Evolutionary conservation across 2,797 vertebrate species (phyloP), one percentile per base, ranked within the genome.

Genomic region (Acanthiza pusilla): DNA sequence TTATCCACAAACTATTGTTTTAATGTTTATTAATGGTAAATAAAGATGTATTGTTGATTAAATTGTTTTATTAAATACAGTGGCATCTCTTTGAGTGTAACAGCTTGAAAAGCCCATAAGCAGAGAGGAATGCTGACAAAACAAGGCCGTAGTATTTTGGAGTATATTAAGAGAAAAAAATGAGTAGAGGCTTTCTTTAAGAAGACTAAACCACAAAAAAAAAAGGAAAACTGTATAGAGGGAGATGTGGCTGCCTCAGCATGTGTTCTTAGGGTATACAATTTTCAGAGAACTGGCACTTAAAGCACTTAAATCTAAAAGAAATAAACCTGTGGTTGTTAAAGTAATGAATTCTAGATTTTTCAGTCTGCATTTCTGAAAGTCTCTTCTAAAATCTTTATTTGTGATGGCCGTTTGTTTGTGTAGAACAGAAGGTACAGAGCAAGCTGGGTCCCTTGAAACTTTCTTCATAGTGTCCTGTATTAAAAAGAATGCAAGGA

Each of bases 21-120:
- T 72, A 47, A 38, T 91, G 66, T 66, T 92, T 86, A 57, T 79
- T 60, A 91, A 53, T 85, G 34, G n/a, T 86, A 65, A 95, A 94
- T 92, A 94, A 89, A 94, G 80, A 67, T 13, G 8, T 81, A 26
- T 53, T 86, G 27, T 80, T 82, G 78, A 83, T 71, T 71, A 57
- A 58, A 50, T 58, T 78, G 13, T 29, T 77, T 88, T 72, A 76
- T 62, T 29, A 78, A 90, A 67, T 91, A 70, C 38, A 61, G 30
- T 53, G 51, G 23, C 11, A 61, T 78, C 11, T 73, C 60, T 81
- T 72, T 4, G 16, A 38, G 21, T 68, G 21, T 75, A 62, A 78
- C 26, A 85, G 61, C 38, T 93, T 81, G 77, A 82, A 76, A 85
- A 60, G 74, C 26, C 48, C 13, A 4, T 70, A 42, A 87, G 14